Conservation (phyloP, 2,888 invertebrate species). For the Nemurella pictetii region DNA sequence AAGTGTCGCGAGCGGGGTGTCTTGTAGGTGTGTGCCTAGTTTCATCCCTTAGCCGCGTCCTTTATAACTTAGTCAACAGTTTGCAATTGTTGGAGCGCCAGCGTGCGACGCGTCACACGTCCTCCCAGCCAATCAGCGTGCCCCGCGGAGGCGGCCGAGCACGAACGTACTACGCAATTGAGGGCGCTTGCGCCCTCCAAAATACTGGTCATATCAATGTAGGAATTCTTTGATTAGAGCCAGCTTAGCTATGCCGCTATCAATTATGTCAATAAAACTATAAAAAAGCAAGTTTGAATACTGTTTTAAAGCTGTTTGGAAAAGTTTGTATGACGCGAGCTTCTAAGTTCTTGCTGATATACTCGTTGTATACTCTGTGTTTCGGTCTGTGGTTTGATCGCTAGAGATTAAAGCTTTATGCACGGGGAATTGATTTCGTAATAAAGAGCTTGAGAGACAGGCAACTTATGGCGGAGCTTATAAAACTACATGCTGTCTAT, state of each 20-base stretch:
- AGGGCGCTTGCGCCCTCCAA: background rate
- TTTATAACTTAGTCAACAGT: conserved; percentile 27
- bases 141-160: conserved; percentile 18
- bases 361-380: background rate
- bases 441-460: background rate
- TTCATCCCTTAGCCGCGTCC: background rate
- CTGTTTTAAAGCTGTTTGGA: background rate
- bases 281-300: background rate
- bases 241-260: background rate
- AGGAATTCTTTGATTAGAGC: background rate
- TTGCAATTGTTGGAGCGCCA: conserved; percentile 26
- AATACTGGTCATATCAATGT: background rate
- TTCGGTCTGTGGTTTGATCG: background rate
- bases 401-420: background rate
- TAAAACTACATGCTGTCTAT: background rate
- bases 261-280: background rate
- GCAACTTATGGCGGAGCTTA: background rate
- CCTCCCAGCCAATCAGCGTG: background rate
- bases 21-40: background rate
- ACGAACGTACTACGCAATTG: conserved; percentile 15
- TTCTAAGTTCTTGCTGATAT: no score
- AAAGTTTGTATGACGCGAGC: background rate
- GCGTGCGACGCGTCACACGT: conserved; percentile 7
- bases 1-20: background rate
- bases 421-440: background rate